phyloP scores from a whole-genome alignment of 2,888 invertebrate species.

The Melangyna quadrimaculata region DNA sequence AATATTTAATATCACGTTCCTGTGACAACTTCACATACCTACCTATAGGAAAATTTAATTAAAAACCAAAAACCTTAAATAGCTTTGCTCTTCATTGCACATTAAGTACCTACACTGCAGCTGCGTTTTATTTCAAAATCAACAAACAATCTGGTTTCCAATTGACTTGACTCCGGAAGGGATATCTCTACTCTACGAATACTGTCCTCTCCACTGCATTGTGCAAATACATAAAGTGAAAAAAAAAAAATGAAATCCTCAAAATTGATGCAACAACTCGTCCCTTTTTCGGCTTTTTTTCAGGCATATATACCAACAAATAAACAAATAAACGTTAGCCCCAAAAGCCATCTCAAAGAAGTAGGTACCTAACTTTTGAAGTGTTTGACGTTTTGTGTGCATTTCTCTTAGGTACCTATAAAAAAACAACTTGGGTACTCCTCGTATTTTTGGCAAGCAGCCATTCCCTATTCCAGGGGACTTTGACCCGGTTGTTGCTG shows the following conservation, averaged over 20 bases:
- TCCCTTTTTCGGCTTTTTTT: background rate
- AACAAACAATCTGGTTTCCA: constrained; percentile 10
- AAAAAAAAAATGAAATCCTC: background rate
- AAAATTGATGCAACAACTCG: constrained; percentile 22
- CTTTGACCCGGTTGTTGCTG: constrained; percentile 64
- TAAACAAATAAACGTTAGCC: constrained; percentile 12
- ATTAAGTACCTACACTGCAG: background rate
- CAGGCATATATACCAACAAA: background rate
- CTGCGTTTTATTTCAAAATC: constrained; percentile 9
- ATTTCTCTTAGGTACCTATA: background rate
- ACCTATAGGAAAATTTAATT: background rate
- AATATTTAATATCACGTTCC: background rate
- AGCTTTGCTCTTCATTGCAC: background rate
- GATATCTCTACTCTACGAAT: background rate
- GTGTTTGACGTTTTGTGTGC: constrained; percentile 42
- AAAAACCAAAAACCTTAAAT: constrained; percentile 1
- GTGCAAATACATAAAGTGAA: background rate
- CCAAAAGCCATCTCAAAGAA: constrained; percentile 32
- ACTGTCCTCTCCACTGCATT: background rate
- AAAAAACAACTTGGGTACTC: constrained; percentile 35
- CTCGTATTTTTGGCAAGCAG: constrained; percentile 4
- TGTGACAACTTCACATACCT: too few relatives aligned
- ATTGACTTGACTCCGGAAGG: background rate
- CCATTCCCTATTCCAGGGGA: constrained; percentile 62
- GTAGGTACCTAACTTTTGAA: constrained; percentile 24